phyloP scores from a whole-genome alignment of 2,797 vertebrate genomes.

The Phyllotis vaccarum region DNA sequence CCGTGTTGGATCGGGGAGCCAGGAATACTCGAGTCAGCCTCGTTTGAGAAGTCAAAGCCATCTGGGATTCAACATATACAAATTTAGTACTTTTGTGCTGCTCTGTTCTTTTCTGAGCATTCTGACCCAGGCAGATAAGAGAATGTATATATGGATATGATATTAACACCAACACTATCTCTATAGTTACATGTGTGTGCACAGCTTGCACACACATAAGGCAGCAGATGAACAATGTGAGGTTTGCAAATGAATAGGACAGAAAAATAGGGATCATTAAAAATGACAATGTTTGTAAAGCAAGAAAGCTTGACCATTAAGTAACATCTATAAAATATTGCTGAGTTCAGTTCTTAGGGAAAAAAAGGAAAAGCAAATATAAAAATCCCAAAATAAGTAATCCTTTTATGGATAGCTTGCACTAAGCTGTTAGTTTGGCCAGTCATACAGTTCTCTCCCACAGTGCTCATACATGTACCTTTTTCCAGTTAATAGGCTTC shows the following conservation, averaged over 20 bases:
- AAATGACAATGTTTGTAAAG: conserved; percentile 74
- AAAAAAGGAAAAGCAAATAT: conserved; percentile 62
- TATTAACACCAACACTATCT: conserved; percentile 82
- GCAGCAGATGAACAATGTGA: conserved; percentile 81
- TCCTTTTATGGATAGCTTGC: conserved; percentile 52
- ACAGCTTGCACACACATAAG: conserved; percentile 80
- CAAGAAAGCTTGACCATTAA: conserved; percentile 78
- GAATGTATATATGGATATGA: conserved; percentile 83
- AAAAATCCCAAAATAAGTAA: conserved; percentile 60
- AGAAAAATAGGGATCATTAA: conserved; percentile 75
- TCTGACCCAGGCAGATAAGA: conserved; percentile 88
- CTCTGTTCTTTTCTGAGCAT: conserved; percentile 87
- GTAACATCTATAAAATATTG: conserved; percentile 78
- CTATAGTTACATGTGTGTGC: conserved; percentile 82
- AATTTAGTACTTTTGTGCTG: conserved; percentile 89
- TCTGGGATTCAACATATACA: conserved; percentile 99
- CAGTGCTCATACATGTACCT: conserved; percentile 76
- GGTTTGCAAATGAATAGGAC: conserved; percentile 79
- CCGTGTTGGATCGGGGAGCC: conserved; percentile 94
- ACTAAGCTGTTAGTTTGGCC: conserved; percentile 68
- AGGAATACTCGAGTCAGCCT: conserved; percentile 95
- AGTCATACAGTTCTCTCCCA: conserved; percentile 70
- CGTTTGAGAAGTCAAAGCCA: conserved; percentile 99
- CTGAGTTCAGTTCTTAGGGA: conserved; percentile 62
- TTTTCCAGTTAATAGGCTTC: conserved; percentile 34